Conservation (phyloP, 2,888 invertebrate genomes). For the Zygaena filipendulae region DNA sequence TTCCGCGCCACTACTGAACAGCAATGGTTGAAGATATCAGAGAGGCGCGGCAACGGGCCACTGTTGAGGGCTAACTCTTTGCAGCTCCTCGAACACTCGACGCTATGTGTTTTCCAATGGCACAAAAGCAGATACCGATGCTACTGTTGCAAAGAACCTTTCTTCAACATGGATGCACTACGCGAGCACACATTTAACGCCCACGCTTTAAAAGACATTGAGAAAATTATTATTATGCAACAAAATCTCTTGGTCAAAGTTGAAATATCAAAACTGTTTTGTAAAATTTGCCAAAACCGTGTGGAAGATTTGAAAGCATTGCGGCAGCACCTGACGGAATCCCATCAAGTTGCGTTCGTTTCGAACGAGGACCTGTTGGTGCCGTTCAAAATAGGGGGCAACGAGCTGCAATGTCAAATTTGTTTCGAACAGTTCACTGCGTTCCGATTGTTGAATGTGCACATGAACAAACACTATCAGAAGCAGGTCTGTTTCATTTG, state of each 20-base stretch:
- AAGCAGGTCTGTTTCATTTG: conserved; percentile 52
- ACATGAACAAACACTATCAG: conserved; percentile 49
- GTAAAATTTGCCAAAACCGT: conserved; percentile 31
- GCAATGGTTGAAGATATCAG: conserved; percentile 28
- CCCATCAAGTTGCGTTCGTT: conserved; percentile 28
- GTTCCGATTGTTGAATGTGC: conserved; percentile 44
- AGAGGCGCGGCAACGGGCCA: conserved; percentile 34
- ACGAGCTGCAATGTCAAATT: conserved; percentile 35
- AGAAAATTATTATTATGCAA: conserved; percentile 41
- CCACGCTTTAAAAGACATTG: conserved; percentile 35
- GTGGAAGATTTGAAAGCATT: conserved; percentile 24
- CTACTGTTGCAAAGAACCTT: conserved; percentile 48
- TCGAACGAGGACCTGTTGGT: conserved; percentile 35
- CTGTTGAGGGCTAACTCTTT: conserved; percentile 40
- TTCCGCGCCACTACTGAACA: too few species aligned
- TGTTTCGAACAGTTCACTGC: conserved; percentile 32
- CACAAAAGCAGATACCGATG: conserved; percentile 47
- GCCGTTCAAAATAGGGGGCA: conserved; percentile 38
- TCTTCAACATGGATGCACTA: conserved; percentile 31
- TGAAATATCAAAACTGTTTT: conserved; percentile 37
- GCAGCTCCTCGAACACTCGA: conserved; percentile 62
- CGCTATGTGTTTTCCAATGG: conserved; percentile 49
- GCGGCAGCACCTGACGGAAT: conserved; percentile 26
- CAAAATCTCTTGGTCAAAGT: conserved; percentile 48
- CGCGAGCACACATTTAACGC: conserved; percentile 27